Evolutionary conservation across 2,113 vertebrate species (phyloP).

Genomic region (Pelecanoides urinatrix): DNA sequence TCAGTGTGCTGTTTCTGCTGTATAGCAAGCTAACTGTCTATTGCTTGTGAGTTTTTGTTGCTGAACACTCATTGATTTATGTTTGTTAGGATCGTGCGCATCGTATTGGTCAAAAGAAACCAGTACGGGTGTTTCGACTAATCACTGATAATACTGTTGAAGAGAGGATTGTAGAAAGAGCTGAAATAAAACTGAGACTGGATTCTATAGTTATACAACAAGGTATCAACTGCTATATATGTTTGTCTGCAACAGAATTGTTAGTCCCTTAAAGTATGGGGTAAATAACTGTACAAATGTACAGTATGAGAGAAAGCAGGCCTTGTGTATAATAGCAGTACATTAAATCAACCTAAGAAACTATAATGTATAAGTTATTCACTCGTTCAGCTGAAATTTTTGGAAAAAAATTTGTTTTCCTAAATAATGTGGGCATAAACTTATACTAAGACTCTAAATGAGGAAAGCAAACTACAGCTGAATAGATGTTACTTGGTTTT

Average conservation of each 20-base stretch:
- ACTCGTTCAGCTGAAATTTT: neutral
- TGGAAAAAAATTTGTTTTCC: neutral
- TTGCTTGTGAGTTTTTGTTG: conserved; percentile 42
- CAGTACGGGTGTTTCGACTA: conserved; percentile 87
- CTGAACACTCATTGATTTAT: conserved; percentile 57
- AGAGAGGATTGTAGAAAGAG: conserved; percentile 91
- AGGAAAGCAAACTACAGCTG: neutral
- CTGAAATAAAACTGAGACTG: conserved; percentile 88
- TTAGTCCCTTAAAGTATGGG: conserved; percentile 12
- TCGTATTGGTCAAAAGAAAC: conserved; percentile 90
- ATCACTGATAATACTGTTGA: conserved; percentile 92
- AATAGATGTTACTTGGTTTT: neutral
- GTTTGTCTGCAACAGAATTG: conserved; percentile 29
- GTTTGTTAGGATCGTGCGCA: conserved; percentile 86
- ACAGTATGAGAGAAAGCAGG: neutral
- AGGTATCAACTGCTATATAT: conserved; percentile 74
- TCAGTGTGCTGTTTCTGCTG: conserved; percentile 16
- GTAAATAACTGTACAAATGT: neutral
- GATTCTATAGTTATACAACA: conserved; percentile 93
- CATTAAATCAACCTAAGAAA: neutral
- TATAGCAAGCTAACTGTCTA: conserved; percentile 13
- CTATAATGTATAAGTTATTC: neutral
- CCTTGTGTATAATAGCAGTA: conserved; percentile 6
- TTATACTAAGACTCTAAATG: neutral
- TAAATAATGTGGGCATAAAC: neutral